Base-by-base conservation (phyloP, 2,888 invertebrate genomes). In the Sisyra terminalis region DNA sequence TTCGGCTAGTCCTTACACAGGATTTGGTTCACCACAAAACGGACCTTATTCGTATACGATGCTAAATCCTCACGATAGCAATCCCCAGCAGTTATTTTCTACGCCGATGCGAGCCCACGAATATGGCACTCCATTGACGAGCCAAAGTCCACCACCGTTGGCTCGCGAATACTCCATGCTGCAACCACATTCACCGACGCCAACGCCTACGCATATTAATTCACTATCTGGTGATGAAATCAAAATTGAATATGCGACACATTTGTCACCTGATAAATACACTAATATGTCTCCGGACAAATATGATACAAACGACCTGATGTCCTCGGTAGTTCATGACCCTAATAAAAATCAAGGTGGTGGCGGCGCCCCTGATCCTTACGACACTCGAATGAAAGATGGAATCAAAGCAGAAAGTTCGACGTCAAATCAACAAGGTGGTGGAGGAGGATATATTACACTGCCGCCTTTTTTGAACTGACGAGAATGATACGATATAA, bases 401-500 rank as follows among this genome's bases (percentile, higher is more conserved):
- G 49, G 51, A 36, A 34, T 43, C 34, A 63, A 63, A 49, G 47
- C 53, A 10, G 62, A 62, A 42, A 52, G 53, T 32, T 55, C 55
- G 13, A 55, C 11, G 4, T 30, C 53, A 52, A 70, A 61, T 48
- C 77, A 76, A 55, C 38, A 38, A 15, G 13, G 13, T 5, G 24
- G 24, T 34, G 34, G 13, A 8, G 17, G n/a, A 17, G 71, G 69
- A 39, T 80, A 78, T 56, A 78, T 79, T 32, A 71, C 78, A 43
- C 63, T 80, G 63, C 80, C 80, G 66, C 78, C 79, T 73, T 80
- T 81, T 78, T 71, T 78, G 73, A 78, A 78, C 66, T 78, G 65
- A 60, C 58, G 54, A 57, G 58, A 54, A 55, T 43, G 43, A 38
- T 43, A 43, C 43, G 43, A 24, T 31, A 43, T 43, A 43, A 43